Base-by-base conservation (phyloP, 2,888 invertebrate genomes). In the Portevinia maculata region DNA sequence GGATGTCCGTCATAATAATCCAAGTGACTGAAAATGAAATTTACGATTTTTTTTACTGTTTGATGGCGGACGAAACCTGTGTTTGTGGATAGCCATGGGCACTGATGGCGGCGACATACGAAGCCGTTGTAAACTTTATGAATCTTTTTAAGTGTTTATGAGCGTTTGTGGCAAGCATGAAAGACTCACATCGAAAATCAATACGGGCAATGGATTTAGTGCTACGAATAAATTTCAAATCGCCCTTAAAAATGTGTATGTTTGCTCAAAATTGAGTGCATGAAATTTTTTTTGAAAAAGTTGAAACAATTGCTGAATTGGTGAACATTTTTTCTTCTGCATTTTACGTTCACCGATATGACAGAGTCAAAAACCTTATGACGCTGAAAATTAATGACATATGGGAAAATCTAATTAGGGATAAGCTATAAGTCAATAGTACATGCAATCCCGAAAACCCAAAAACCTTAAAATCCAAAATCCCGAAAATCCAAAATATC, bases 1-100 rank as follows among this genome's bases (percentile, higher is more conserved):
- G 81, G 53, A 70, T 76, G 76, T 81, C 81, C 70, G 65, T 81
- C 81, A 81, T 81, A 81, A 81, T 81, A 76, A 81, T 76, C 76
- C 76, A 65, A 65, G 59, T 55, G 65, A 81, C 65, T 70, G 70
- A 70, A 75, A 81, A 81, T 76, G 81, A 48, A 70, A 71, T 76
- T 81, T 71, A 65, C 75, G 53, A 70, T 46, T 46, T 17, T 44
- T 64, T 17, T 70, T 69, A 50, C 57, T 57, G 28, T 28, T 57
- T 46, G 17, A 28, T 60, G 60, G 52, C 41, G 44, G 32, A 46
- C 41, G 62, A 55, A 74, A 57, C 50, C 48, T 39, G 17, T 57
- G 64, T 65, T 65, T 65, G 73, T 52, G 73, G 74, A 30, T 50
- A 44, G 39, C 44, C 24, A 44, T 37, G 46, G 39, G 17, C 52